Conservation (phyloP, 2,888 invertebrate species). For the Stenurella melanura region DNA sequence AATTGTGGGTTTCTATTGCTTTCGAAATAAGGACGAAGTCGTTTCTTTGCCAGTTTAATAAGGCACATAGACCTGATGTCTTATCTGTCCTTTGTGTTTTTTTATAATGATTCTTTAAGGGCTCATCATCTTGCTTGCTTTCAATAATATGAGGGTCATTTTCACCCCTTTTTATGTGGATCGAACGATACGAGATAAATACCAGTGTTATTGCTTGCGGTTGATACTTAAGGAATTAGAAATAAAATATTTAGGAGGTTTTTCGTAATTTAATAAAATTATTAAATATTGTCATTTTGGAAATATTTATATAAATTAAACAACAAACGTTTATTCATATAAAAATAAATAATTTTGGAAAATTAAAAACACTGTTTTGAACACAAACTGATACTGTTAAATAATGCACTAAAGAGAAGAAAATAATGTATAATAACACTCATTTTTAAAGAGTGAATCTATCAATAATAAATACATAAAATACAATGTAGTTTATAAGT, state of each 20-base stretch:
- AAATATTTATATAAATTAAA: too few relatives aligned
- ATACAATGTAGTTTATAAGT: too few relatives aligned
- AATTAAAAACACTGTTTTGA: too few relatives aligned
- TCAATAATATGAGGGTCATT: background rate
- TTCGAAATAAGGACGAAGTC: slow-evolving; percentile 35
- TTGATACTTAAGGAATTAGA: background rate
- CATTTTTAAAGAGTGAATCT: too few relatives aligned
- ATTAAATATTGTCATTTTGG: too few relatives aligned
- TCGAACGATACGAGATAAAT: background rate
- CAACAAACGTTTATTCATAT: too few relatives aligned
- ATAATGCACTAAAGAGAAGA: too few relatives aligned
- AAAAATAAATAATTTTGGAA: too few relatives aligned
- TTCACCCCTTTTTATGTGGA: slow-evolving; percentile 6
- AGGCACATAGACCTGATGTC: slow-evolving; percentile 33
- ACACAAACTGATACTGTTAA: too few relatives aligned
- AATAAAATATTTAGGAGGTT: background rate
- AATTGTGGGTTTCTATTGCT: slow-evolving; percentile 60
- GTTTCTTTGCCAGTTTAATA: slow-evolving; percentile 36
- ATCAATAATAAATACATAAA: too few relatives aligned
- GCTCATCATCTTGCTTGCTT: slow-evolving; percentile 11
- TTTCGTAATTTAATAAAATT: too few relatives aligned
- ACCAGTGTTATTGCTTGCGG: background rate
- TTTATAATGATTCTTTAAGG: slow-evolving; percentile 13
- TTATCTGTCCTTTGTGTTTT: slow-evolving; percentile 31
- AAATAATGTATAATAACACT: too few relatives aligned